Conservation (phyloP, 1,140 invertebrate genomes). For the Cotesia chilonis region DNA sequence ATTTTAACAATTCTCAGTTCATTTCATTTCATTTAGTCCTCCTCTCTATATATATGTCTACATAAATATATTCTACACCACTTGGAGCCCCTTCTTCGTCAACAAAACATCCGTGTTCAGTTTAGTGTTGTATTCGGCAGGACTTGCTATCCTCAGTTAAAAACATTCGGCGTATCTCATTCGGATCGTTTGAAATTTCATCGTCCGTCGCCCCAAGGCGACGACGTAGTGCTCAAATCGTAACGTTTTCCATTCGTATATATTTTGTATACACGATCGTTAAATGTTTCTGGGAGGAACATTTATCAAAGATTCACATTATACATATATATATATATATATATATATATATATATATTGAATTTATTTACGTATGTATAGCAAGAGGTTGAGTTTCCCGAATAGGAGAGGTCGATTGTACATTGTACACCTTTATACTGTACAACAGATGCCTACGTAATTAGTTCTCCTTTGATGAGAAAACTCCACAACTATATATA, state of each 20-base stretch:
- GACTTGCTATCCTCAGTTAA: not conserved
- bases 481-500: constrained; percentile 37
- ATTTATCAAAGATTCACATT: not conserved
- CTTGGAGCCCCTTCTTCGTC: constrained; percentile 9
- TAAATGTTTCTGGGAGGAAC: not conserved
- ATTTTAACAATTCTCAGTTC: constrained; percentile 37
- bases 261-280: constrained; percentile 15
- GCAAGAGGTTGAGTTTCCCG: not conserved
- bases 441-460: constrained; percentile 40
- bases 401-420: constrained; percentile 21
- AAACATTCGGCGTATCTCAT: not conserved
- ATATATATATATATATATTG: not conserved
- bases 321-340: not conserved
- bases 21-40: constrained; percentile 34
- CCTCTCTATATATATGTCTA: not conserved
- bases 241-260: constrained; percentile 19
- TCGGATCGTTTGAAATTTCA: constrained; percentile 29
- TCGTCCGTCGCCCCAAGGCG: constrained; percentile 19
- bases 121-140: constrained; percentile 17
- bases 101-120: constrained; percentile 3
- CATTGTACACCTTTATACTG: constrained; percentile 24
- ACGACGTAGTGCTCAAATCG: constrained; percentile 26
- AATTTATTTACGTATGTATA: no score
- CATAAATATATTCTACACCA: not conserved
- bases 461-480: constrained; percentile 45